A percentile compares a stretch with the other conserved stretches of the same genome.
phyloP scores from a whole-genome alignment of 2,888 invertebrate genomes.

The Brenthis daphne region DNA sequence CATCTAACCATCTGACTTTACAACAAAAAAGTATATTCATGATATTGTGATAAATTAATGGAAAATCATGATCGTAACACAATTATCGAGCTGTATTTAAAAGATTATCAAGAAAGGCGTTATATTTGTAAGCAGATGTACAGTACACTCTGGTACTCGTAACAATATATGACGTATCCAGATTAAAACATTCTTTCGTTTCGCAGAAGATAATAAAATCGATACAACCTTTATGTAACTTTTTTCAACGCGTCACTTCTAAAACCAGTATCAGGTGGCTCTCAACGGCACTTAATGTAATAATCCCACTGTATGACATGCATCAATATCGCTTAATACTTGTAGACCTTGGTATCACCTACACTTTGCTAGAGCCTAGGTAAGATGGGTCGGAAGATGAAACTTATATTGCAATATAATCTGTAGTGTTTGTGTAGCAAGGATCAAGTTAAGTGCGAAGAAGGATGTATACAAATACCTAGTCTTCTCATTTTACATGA shows the following conservation, averaged over 20 bases:
- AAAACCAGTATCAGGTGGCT: constrained; percentile 36
- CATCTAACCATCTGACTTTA: constrained; percentile 23
- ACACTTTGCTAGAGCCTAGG: constrained; percentile 31
- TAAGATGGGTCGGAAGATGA: constrained; percentile 20
- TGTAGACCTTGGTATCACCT: constrained; percentile 43
- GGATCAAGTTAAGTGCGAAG: constrained; percentile 7
- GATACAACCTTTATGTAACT: constrained; percentile 15
- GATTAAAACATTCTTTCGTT: not conserved
- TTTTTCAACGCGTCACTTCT: constrained; percentile 28
- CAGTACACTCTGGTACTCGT: not conserved
- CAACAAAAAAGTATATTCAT: not conserved
- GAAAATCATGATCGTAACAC: no score
- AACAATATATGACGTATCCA: not conserved
- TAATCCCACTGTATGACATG: constrained; percentile 37
- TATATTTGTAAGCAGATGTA: not conserved
- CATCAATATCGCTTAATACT: constrained; percentile 39
- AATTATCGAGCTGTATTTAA: no score
- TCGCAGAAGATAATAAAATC: constrained; percentile 10
- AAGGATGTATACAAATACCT: constrained; percentile 25
- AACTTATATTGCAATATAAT: constrained; percentile 29
- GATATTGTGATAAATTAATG: no score
- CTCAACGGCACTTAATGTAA: constrained; percentile 34
- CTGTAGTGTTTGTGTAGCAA: constrained; percentile 24
- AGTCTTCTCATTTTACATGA: constrained; percentile 33
- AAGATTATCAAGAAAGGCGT: not conserved